Evolutionary conservation across 2,888 invertebrate species (phyloP).

Genomic region (Carcina quercana): DNA sequence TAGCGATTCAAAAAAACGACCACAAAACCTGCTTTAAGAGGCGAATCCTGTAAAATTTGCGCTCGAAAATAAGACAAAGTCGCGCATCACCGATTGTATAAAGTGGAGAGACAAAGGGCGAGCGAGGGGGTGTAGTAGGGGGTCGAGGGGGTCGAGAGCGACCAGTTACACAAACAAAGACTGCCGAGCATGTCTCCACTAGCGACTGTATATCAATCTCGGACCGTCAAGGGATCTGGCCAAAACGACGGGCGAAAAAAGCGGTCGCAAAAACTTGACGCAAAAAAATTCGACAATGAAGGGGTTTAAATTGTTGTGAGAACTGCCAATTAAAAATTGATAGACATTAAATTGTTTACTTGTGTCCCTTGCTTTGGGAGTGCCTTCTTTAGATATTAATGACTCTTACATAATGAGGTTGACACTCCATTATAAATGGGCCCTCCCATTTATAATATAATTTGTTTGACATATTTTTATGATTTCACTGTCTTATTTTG

Average conservation of each 20-base stretch:
- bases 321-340: slow-evolving; percentile 74
- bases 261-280: slow-evolving; percentile 48
- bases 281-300: slow-evolving; percentile 63
- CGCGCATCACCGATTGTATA: slow-evolving; percentile 59
- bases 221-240: slow-evolving; percentile 63
- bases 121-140: slow-evolving; percentile 28
- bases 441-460: no score
- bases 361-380: slow-evolving; percentile 12
- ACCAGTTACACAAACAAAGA: slow-evolving; percentile 70
- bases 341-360: slow-evolving; percentile 49
- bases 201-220: slow-evolving; percentile 71
- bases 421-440: no score
- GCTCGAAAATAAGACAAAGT: slow-evolving; percentile 57
- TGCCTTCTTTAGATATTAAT: no score
- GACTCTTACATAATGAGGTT: no score
- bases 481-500: no score
- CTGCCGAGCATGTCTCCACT: slow-evolving; percentile 64
- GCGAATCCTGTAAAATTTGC: slow-evolving; percentile 37
- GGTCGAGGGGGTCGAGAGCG: slow-evolving; percentile 28
- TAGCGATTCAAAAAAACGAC: slow-evolving; percentile 25
- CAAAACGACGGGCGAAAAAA: slow-evolving; percentile 67
- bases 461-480: no score
- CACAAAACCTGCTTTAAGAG: slow-evolving; percentile 33
- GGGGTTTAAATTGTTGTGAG: slow-evolving; percentile 65
- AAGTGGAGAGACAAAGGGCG: slow-evolving; percentile 60